phyloP scores from a whole-genome alignment of 1,140 invertebrate genomes.

The Hirudo medicinalis region DNA sequence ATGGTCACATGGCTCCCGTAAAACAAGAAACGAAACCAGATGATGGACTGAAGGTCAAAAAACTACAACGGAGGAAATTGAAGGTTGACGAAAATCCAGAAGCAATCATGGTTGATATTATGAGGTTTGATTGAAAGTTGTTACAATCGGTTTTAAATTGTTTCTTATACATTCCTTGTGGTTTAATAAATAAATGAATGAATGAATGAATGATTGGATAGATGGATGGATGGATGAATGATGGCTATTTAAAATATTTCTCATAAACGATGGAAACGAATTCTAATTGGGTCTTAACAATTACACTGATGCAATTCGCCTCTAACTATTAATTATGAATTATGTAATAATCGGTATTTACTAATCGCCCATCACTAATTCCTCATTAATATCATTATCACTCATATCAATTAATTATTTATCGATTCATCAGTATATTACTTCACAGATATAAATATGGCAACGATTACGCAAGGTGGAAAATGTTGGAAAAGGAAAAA shows the following conservation, averaged over 20 bases:
- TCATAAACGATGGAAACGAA: too few relatives aligned
- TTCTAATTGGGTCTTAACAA: too few relatives aligned
- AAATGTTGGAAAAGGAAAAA: neutral
- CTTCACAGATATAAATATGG: neutral
- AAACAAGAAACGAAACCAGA: neutral
- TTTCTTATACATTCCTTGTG: neutral
- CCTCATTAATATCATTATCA: neutral
- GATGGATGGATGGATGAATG: too few relatives aligned
- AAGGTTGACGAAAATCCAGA: conserved; percentile 3
- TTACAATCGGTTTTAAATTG: neutral
- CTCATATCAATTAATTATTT: neutral
- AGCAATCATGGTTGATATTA: neutral
- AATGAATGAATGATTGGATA: too few relatives aligned
- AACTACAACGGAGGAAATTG: neutral
- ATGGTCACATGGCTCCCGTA: neutral
- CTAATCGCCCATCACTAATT: neutral
- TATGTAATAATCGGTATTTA: too few relatives aligned
- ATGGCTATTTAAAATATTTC: too few relatives aligned
- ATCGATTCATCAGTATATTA: too few relatives aligned
- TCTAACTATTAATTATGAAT: too few relatives aligned
- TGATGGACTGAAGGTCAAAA: neutral
- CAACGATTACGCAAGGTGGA: neutral
- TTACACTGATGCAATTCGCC: too few relatives aligned
- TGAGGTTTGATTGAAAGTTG: neutral
- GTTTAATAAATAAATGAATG: too few relatives aligned